Conservation (phyloP, 2,113 vertebrate species). For the Oophaga pumilio region DNA sequence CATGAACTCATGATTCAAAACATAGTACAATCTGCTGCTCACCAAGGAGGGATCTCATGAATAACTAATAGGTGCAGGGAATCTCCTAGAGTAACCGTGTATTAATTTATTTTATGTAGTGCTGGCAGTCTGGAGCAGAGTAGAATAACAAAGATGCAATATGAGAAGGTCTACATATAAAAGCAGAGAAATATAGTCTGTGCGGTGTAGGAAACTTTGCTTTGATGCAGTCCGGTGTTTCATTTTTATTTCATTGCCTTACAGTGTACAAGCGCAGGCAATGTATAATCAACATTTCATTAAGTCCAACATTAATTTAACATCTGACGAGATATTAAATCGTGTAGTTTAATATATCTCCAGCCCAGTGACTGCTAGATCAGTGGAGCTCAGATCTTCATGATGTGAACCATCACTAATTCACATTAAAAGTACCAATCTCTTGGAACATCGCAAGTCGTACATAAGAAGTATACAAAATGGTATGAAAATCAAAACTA, state of each 20-base stretch:
- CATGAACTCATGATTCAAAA: slow-evolving; percentile 56
- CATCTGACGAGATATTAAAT: slow-evolving; percentile 46
- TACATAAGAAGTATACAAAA: background rate
- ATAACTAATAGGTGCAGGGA: slow-evolving; percentile 55
- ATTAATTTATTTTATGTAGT: slow-evolving; percentile 58
- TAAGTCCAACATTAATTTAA: slow-evolving; percentile 53
- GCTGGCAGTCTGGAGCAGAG: slow-evolving; percentile 45
- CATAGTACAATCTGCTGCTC: slow-evolving; percentile 52
- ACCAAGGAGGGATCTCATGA: slow-evolving; percentile 53
- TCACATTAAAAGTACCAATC: slow-evolving; percentile 18
- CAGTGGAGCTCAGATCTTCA: background rate
- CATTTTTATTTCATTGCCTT: slow-evolving; percentile 43
- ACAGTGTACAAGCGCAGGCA: slow-evolving; percentile 16
- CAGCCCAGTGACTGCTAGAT: slow-evolving; percentile 12
- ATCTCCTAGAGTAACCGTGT: slow-evolving; percentile 49
- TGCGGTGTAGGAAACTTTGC: slow-evolving; percentile 1
- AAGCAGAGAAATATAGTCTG: slow-evolving; percentile 35
- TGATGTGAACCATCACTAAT: slow-evolving; percentile 18
- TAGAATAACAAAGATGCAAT: slow-evolving; percentile 55
- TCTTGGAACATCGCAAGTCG: slow-evolving; percentile 7
- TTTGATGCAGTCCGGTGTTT: slow-evolving; percentile 42
- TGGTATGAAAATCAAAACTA: slow-evolving; percentile 1
- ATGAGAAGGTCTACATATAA: slow-evolving; percentile 46
- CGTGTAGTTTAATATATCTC: slow-evolving; percentile 33
- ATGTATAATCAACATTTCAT: slow-evolving; percentile 52